These are phyloP conservation scores for Cephus runcator DNA, from an alignment of 2,888 invertebrate species.

Conservation along the genomic window DNA sequence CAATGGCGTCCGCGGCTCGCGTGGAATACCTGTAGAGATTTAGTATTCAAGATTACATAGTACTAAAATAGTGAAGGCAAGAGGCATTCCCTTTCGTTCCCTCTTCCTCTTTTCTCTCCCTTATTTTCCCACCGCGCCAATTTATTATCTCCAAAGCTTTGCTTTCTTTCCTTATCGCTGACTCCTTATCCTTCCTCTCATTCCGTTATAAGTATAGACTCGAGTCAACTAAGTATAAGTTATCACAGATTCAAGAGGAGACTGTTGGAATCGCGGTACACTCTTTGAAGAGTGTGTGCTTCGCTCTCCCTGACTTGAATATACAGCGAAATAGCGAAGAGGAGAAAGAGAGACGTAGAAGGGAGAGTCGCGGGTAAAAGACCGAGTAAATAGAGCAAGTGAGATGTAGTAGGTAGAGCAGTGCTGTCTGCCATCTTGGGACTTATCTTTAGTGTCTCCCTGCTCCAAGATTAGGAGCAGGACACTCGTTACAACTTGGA, in stretches of 20 bases:
- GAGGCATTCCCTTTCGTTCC: background rate
- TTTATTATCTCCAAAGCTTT: background rate
- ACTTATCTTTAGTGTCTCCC: background rate
- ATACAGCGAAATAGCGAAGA: background rate
- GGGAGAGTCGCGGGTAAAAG: background rate
- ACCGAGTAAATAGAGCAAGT: background rate
- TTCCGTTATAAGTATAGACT: background rate
- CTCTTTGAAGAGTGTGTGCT: background rate
- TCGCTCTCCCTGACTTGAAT: background rate
- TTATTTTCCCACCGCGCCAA: background rate
- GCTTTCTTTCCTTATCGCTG: background rate
- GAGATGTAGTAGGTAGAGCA: background rate
- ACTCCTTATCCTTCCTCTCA: background rate
- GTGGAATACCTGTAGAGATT: background rate
- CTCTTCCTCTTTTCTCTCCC: background rate
- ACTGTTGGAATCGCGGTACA: background rate
- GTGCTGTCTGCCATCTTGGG: background rate
- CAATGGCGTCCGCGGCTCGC: background rate
- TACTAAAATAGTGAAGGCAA: constrained; percentile 1
- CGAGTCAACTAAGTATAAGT: background rate
- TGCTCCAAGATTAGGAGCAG: background rate
- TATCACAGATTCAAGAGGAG: background rate
- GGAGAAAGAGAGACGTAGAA: background rate
- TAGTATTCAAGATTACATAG: background rate
- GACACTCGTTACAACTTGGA: background rate